Evolutionary conservation across 2,797 vertebrate genomes (phyloP).

Genomic region (Enoplosus armatus): DNA sequence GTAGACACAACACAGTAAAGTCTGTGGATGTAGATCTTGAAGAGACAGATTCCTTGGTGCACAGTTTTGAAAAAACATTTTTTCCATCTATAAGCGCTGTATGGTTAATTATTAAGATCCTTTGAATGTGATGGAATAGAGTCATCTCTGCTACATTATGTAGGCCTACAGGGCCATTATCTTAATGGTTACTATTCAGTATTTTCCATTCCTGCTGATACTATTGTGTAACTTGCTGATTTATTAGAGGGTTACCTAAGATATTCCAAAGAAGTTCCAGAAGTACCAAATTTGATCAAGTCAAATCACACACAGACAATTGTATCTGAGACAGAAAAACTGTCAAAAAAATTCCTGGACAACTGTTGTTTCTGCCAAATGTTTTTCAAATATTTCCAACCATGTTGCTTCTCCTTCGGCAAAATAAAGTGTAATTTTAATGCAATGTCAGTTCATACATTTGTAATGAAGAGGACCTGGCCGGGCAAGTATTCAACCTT

Average conservation of each 20-base stretch:
- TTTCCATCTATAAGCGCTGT: not conserved
- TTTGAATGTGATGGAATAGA: not conserved
- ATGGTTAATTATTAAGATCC: not conserved
- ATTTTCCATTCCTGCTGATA: not conserved
- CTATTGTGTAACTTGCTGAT: not conserved
- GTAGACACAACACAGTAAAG: constrained; percentile 21
- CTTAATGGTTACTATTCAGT: not conserved
- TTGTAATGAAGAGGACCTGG: not conserved
- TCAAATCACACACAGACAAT: not conserved
- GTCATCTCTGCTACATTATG: not conserved
- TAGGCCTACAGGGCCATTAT: not conserved
- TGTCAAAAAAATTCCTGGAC: not conserved
- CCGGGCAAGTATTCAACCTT: not conserved
- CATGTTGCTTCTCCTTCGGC: not conserved
- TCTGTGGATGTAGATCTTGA: constrained; percentile 53
- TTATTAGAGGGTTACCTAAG: not conserved
- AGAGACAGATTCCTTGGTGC: constrained; percentile 35
- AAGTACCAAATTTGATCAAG: not conserved
- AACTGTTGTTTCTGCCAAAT: not conserved
- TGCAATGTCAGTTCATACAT: not conserved
- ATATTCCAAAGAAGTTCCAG: not conserved
- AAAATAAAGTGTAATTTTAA: not conserved
- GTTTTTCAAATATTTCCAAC: not conserved
- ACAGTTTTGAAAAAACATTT: constrained; percentile 9
- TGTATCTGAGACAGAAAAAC: not conserved